These are phyloP conservation scores for Drosophila gunungcola DNA, from an alignment of 1,140 invertebrate genomes.

Conservation along the genomic window DNA sequence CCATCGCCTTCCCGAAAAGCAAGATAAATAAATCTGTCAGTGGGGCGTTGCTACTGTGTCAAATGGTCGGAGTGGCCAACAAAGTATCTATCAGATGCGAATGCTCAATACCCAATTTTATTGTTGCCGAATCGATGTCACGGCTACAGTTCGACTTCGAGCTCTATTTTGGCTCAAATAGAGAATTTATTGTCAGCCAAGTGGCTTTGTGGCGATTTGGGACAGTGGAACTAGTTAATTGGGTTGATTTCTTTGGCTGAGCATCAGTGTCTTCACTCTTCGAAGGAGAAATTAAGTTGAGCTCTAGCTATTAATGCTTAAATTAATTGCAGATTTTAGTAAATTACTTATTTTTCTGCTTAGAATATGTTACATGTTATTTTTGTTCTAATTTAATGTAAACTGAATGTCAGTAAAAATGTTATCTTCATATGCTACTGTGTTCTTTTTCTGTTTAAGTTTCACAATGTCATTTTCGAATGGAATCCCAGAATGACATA, in stretches of 20 bases:
- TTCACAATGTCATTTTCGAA: too few species aligned
- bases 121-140: constrained; percentile 67
- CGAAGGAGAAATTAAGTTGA: background rate
- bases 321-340: background rate
- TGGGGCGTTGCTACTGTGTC: constrained; percentile 78
- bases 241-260: constrained; percentile 49
- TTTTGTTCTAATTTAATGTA: too few species aligned
- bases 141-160: constrained; percentile 26
- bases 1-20: constrained; percentile 24
- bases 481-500: background rate
- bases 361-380: too few species aligned
- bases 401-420: too few species aligned
- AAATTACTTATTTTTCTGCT: background rate
- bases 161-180: constrained; percentile 17
- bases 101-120: constrained; percentile 50
- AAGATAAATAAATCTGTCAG: constrained; percentile 70
- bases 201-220: constrained; percentile 41
- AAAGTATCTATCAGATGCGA: constrained; percentile 68
- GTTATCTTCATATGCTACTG: too few species aligned
- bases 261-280: constrained; percentile 12
- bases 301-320: background rate
- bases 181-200: constrained; percentile 50
- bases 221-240: constrained; percentile 47
- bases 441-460: too few species aligned
- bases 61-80: constrained; percentile 42